phyloP scores from a whole-genome alignment of 2,888 invertebrate species.

The Brachyptera putata region DNA sequence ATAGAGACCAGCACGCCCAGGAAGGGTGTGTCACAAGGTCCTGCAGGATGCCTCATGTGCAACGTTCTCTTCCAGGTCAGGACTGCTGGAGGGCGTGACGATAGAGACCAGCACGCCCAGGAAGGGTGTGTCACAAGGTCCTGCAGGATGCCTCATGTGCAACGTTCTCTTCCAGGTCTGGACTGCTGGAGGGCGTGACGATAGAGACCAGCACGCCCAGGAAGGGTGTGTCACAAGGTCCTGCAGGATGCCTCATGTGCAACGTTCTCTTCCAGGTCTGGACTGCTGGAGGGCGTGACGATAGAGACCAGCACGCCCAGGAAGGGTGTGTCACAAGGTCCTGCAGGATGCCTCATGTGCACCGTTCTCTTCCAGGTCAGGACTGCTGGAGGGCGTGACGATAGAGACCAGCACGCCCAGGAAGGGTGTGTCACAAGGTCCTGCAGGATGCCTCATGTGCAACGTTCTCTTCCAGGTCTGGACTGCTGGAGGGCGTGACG shows the following conservation, averaged over 20 bases:
- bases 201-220: slow-evolving; percentile 12
- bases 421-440: slow-evolving; percentile 32
- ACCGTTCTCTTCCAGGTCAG: neutral
- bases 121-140: slow-evolving; percentile 31
- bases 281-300: slow-evolving; percentile 14
- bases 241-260: slow-evolving; percentile 34
- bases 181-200: slow-evolving; percentile 14
- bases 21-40: slow-evolving; percentile 32
- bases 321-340: slow-evolving; percentile 33
- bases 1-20: slow-evolving; percentile 15
- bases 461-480: neutral
- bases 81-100: slow-evolving; percentile 14
- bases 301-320: slow-evolving; percentile 15
- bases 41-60: too few relatives aligned
- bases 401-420: slow-evolving; percentile 15
- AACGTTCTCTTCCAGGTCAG: neutral
- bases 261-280: slow-evolving; percentile 16
- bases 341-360: too few relatives aligned
- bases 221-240: slow-evolving; percentile 33
- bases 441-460: slow-evolving; percentile 34
- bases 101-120: slow-evolving; percentile 12
- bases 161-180: neutral
- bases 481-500: slow-evolving; percentile 14
- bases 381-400: slow-evolving; percentile 14
- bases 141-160: slow-evolving; percentile 34